Conservation (phyloP, 2,113 vertebrate genomes). For the Pagrus major region DNA sequence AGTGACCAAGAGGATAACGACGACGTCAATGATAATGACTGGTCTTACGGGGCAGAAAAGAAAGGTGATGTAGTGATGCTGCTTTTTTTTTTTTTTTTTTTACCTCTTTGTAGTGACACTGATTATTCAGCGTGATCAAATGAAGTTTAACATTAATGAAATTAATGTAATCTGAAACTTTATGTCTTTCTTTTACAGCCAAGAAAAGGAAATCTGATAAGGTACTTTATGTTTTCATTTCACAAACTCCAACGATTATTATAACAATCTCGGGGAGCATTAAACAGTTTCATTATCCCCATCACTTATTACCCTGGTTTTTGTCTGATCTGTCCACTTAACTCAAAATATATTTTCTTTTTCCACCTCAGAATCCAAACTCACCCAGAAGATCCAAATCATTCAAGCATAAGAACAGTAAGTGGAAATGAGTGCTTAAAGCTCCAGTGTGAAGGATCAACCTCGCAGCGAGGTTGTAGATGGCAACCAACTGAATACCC, state of each 20-base stretch:
- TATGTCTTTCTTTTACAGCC: constrained; percentile 79
- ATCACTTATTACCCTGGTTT: background rate
- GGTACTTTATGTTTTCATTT: constrained; percentile 82
- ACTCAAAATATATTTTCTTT: background rate
- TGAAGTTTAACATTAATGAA: background rate
- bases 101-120: background rate
- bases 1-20: constrained; percentile 99
- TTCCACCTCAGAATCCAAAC: constrained; percentile 92
- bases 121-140: background rate
- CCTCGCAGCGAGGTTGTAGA: no score
- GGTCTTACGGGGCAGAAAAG: constrained; percentile 98
- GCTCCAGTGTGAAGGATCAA: no score
- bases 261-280: background rate
- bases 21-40: constrained; percentile 98
- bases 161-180: background rate
- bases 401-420: constrained; percentile 97
- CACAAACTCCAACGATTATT: background rate
- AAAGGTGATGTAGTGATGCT: constrained; percentile 86
- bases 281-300: background rate
- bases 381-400: constrained; percentile 98
- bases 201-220: constrained; percentile 99
- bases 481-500: no score
- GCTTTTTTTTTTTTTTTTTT: background rate
- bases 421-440: constrained; percentile 62
- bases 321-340: background rate